phyloP scores from a whole-genome alignment of 2,888 invertebrate genomes.

The Trichopria drosophilae region DNA sequence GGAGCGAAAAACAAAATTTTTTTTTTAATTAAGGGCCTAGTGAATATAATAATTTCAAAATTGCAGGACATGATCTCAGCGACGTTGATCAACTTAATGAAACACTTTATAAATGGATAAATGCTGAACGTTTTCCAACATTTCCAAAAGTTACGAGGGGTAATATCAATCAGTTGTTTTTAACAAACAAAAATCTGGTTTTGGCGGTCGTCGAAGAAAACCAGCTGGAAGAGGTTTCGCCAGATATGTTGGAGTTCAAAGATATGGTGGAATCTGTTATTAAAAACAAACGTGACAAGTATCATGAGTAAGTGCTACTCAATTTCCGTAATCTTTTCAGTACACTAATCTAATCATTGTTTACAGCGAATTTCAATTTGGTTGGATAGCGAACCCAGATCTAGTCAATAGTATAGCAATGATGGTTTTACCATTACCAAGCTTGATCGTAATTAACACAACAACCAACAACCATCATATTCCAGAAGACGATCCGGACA shows the following conservation, averaged over 20 bases:
- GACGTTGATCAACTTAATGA: constrained; percentile 66
- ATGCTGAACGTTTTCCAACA: constrained; percentile 83
- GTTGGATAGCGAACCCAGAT: constrained; percentile 90
- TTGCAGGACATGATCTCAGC: constrained; percentile 44
- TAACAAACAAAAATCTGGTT: constrained; percentile 84
- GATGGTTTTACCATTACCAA: constrained; percentile 80
- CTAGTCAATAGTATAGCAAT: constrained; percentile 93
- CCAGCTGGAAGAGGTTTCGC: constrained; percentile 77
- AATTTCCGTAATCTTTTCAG: constrained; percentile 2
- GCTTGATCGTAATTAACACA: constrained; percentile 87
- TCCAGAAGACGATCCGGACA: constrained; percentile 79
- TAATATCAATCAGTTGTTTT: constrained; percentile 80
- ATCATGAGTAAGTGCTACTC: constrained; percentile 65
- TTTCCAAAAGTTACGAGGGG: constrained; percentile 86
- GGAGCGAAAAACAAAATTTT: no score
- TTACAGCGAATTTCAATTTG: constrained; percentile 80
- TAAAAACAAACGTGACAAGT: constrained; percentile 72
- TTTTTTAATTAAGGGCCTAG: no score
- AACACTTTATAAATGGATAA: constrained; percentile 83
- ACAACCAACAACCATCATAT: constrained; percentile 91
- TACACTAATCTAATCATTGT: constrained; percentile 7
- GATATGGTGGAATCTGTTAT: constrained; percentile 84
- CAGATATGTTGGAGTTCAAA: constrained; percentile 79
- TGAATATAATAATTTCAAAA: constrained; percentile 2
- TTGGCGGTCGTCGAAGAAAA: constrained; percentile 87